Conservation (phyloP, 2,888 invertebrate species). For the Lamellibrachia columna region DNA sequence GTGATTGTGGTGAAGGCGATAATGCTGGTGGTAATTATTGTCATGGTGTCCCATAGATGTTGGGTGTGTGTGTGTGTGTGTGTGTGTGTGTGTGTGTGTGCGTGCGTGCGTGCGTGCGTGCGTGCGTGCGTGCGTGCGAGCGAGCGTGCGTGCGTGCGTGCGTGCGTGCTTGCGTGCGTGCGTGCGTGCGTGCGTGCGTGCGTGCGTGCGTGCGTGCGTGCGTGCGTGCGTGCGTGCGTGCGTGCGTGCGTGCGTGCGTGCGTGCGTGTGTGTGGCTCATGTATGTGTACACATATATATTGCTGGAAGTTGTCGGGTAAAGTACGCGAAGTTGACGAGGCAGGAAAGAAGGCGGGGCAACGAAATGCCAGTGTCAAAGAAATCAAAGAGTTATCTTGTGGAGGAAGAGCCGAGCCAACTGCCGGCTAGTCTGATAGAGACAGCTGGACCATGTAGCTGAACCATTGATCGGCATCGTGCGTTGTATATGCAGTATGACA, state of each 20-base stretch:
- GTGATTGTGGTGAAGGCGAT: background rate
- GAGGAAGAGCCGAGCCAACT: background rate
- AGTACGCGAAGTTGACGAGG: background rate
- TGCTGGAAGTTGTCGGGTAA: background rate
- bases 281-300: background rate
- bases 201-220: too few relatives aligned
- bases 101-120: too few relatives aligned
- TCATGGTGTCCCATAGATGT: background rate
- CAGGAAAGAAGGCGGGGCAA: background rate
- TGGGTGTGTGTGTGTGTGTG: background rate
- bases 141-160: too few relatives aligned
- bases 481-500: background rate
- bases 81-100: too few relatives aligned
- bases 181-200: too few relatives aligned
- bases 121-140: too few relatives aligned
- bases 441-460: background rate
- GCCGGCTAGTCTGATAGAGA: background rate
- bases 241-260: too few relatives aligned
- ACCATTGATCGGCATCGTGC: background rate
- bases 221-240: too few relatives aligned
- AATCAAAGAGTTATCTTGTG: background rate
- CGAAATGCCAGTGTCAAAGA: background rate
- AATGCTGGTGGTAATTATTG: too few relatives aligned
- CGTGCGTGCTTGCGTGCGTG: too few relatives aligned
- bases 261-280: too few relatives aligned